phyloP scores from a whole-genome alignment of 2,797 vertebrate species.

The Crossoptilon crossoptilon region DNA sequence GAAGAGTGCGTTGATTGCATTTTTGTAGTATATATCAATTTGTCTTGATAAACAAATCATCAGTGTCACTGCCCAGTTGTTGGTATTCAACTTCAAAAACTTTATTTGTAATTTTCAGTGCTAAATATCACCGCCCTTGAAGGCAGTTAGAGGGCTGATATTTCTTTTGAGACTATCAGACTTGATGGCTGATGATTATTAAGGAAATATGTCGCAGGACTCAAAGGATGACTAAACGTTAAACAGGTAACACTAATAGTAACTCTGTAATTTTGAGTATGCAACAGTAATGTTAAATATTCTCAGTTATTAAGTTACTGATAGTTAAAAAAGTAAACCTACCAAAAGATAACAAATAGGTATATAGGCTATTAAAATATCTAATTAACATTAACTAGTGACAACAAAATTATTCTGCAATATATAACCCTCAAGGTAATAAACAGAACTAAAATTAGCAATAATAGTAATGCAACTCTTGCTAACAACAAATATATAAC shows the following conservation, averaged over 20 bases:
- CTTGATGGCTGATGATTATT: constrained; percentile 96
- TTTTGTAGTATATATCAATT: constrained; percentile 85
- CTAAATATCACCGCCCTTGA: constrained; percentile 92
- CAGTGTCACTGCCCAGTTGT: constrained; percentile 91
- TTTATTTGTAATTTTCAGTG: constrained; percentile 93
- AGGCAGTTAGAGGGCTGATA: constrained; percentile 93
- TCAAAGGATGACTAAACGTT: constrained; percentile 99
- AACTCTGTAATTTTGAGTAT: constrained; percentile 94
- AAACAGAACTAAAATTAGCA: constrained; percentile 95
- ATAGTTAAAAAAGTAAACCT: constrained; percentile 99
- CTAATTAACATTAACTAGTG: constrained; percentile 95
- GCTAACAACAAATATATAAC: constrained; percentile 91
- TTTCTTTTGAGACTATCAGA: constrained; percentile 98
- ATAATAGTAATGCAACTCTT: constrained; percentile 90
- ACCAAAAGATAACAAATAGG: constrained; percentile 92
- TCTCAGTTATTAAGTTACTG: constrained; percentile 91
- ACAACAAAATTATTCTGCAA: constrained; percentile 86
- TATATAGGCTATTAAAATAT: constrained; percentile 89
- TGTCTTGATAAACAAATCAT: constrained; percentile 89
- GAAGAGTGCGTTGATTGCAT: constrained; percentile 87
- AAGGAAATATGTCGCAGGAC: constrained; percentile 95
- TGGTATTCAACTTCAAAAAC: constrained; percentile 90
- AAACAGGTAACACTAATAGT: constrained; percentile 99
- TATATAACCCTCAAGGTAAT: constrained; percentile 90
- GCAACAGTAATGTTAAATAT: constrained; percentile 91